Evolutionary conservation across 2,113 vertebrate species (phyloP), one percentile per base, ranked within the genome.

Genomic region (Microtus richardsoni): DNA sequence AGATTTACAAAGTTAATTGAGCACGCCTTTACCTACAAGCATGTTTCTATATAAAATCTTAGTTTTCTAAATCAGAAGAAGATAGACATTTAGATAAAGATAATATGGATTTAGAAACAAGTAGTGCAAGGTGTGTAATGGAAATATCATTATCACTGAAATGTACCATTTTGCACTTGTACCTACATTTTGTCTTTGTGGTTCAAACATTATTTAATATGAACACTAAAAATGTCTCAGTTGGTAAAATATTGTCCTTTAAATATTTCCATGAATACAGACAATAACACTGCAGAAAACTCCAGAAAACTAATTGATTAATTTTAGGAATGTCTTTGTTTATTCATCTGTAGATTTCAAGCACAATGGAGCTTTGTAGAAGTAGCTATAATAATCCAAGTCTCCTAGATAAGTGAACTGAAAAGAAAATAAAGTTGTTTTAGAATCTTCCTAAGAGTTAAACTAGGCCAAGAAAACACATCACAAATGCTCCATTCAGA

Each of bases 401-500:
- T 92, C 82, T 96, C 58, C 78, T 66, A 84, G 19, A 85, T 85
- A 77, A 66, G 89, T 7, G 85, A 47, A 13, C 36, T 86, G 52
- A 2, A 74, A 62, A 92, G 60, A 89, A 80, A 91, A 92, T 82
- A 78, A 91, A 87, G 14, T 13, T 89, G 70, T 95, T 97, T 94
- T 92, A 87, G 94, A 2, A 77, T 97, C 97, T 98, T 88, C 41
- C 21, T 90, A 95, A 91, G 30, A 94, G 28, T 49, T 96, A 93
- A 98, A 96, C 30, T 92, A 98, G 90, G 71, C 90, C 58, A 74
- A 96, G 28, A 47, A 11, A 95, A 96, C 82, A 83, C 82, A 77
- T 70, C 5, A 58, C 26, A 77, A 52, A 88, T 9, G 44, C 13
- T 47, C 33, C 3, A 60, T 54, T 91, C n/a, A 94, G 52, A 94